Base-by-base conservation (phyloP, 2,113 vertebrate species). In the Steatornis caripensis region DNA sequence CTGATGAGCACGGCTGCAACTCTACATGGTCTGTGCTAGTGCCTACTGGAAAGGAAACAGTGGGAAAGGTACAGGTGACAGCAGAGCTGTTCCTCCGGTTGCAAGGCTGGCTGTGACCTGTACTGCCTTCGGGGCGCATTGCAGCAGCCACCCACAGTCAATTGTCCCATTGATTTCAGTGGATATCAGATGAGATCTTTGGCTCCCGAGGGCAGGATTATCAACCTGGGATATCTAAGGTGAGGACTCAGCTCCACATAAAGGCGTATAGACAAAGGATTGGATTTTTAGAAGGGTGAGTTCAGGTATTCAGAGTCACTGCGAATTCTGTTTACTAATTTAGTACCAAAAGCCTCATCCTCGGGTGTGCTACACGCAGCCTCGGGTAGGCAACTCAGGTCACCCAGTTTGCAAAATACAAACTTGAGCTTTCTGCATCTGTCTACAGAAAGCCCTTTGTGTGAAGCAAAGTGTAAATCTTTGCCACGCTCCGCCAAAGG, bases 71-170 rank as follows among this genome's bases (percentile, higher is more conserved):
- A 5, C 45, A 30, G 87, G 81, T 87, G 87, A 20, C 53, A 54
- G 87, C 69, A 64, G 89, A 69, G 60, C 64, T 57, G 39, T n/a
- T 24, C 37, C 86, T 72, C 53, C 1, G 8, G 1, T 4, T 19
- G 72, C 60, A 22, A 29, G 82, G 81, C 55, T 95, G 92, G 7
- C 64, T 86, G 55, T 64, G 51, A 79, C 84, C 64, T 95, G 36
- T 55, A 1, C 68, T 69, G 37, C 91, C 96, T 60, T 6, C 72
- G 12, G 96, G 96, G 96, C 86, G 95, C 48, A 60, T 84, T 16
- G 64, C 77, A 85, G 77, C 94, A 92, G 84, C 93, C 94, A 72
- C 91, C 91, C 95, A 89, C 93, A 84, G 77, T 7, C 94, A 60
- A 89, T 93, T 94, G 92, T 87, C 81, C 85, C 84, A 90, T 93